Base-by-base conservation (phyloP, 2,797 vertebrate species). In the Acanthiza pusilla region DNA sequence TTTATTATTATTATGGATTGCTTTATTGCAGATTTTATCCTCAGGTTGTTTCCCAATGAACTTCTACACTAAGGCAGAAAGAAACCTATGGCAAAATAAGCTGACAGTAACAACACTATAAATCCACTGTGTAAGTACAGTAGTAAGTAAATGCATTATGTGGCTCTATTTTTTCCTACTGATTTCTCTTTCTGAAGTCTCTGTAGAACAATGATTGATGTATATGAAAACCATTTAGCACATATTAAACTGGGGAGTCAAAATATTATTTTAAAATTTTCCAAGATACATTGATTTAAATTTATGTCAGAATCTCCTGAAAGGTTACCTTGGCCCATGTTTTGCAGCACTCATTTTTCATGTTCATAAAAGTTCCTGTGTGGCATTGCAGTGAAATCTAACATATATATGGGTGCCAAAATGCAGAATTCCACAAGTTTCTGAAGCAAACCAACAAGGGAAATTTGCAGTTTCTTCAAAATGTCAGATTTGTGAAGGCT, bases 241-340 rank as follows among this genome's bases (percentile, higher is more conserved):
- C 65, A 18, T 83, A 88, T 75, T 94, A 91, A 92, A 78, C 30
- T 3, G 0, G 47, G 34, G 34, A 94, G 30, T 91, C 72, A 89
- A 87, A 96, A 92, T 45, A 76, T 80, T 93, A 45, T 47, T 93
- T 91, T 50, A 10, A 92, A 80, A 16, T 74, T 91, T 91, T 85
- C 62, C 68, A 62, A 74, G 42, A 30, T 17, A 32, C 0, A 1
- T 85, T 40, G 54, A 68, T 89, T 38, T 23, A 68, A 65, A 88
- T 47, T 81, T 72, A 29, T 34, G 30, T 80, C 54, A 62, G 76
- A 65, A 47, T 40, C 73, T 66, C 76, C 79, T 22, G 27, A 77
- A 85, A 84, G 62, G 79, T 91, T 93, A 54, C 2, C 0, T 2
- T 58, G 57, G 54, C 51, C 55, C 27, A 2, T 13, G 34, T 58